phyloP scores from a whole-genome alignment of 23 tunicate species.

The Ascidia mentula region DNA sequence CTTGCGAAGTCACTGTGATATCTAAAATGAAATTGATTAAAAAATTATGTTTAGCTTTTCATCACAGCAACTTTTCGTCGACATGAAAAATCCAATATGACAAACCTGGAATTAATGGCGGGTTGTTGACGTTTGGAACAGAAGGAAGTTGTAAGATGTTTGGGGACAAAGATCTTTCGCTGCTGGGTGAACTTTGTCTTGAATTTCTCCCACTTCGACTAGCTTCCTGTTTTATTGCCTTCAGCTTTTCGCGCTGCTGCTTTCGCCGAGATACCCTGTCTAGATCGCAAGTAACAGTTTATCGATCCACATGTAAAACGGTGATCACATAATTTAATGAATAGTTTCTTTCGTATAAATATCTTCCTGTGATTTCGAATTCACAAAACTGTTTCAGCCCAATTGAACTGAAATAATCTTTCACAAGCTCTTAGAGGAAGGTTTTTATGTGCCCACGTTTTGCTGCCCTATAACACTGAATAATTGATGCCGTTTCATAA shows the following conservation, averaged over 20 bases:
- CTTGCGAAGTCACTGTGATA: conserved; percentile 3
- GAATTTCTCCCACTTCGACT: background rate
- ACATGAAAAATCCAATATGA: background rate
- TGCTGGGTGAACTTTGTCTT: background rate
- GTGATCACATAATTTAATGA: no score
- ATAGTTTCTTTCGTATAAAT: no score
- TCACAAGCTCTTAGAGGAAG: no score
- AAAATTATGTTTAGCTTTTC: background rate
- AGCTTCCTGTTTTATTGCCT: conserved; percentile 34
- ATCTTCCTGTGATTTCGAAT: no score
- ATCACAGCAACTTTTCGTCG: background rate
- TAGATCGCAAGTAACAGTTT: no score
- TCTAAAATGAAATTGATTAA: background rate
- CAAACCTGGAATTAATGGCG: background rate
- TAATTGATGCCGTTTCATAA: no score
- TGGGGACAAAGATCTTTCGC: background rate
- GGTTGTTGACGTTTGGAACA: background rate
- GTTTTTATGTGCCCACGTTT: no score
- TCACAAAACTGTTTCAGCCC: no score
- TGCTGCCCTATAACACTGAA: no score
- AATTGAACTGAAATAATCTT: no score
- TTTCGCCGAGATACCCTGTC: conserved; percentile 59
- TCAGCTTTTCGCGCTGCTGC: conserved; percentile 68
- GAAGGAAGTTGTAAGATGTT: background rate
- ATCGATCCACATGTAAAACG: no score